These are phyloP conservation scores for Catharus minimus DNA, from an alignment of 2,113 vertebrate genomes.

Conservation along the genomic window DNA sequence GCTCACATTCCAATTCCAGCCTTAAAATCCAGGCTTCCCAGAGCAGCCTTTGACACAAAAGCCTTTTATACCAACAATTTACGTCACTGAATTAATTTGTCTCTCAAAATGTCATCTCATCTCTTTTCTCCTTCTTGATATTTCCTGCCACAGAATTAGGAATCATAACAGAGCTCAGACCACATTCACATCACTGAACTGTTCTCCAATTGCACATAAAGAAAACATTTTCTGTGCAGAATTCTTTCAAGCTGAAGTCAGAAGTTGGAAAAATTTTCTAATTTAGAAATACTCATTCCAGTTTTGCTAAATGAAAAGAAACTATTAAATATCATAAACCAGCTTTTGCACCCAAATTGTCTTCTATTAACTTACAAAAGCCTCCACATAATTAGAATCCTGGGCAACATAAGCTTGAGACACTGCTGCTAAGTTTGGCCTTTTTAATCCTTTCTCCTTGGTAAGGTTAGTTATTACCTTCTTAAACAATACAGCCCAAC, in stretches of 20 bases:
- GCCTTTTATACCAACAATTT: neutral
- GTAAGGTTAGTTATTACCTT: neutral
- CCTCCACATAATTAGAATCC: neutral
- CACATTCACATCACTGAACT: neutral
- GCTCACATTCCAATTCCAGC: neutral
- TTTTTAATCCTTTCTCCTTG: neutral
- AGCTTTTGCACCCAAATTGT: neutral
- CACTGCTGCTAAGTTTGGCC: neutral
- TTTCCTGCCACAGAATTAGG: neutral
- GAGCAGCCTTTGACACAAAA: neutral
- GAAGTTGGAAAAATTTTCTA: neutral
- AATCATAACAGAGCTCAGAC: neutral
- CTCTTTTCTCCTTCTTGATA: neutral
- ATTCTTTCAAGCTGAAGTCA: neutral
- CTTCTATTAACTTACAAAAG: neutral
- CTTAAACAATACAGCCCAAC: neutral
- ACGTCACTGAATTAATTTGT: neutral
- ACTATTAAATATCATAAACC: neutral
- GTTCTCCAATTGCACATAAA: neutral
- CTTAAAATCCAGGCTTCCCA: slow-evolving; percentile 8
- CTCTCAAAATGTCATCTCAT: neutral
- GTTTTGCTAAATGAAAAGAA: neutral
- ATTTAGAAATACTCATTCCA: neutral
- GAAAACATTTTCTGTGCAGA: neutral
- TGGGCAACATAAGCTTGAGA: neutral